Evolutionary conservation across 2,888 invertebrate species (phyloP).

Genomic region (Muscina levida): DNA sequence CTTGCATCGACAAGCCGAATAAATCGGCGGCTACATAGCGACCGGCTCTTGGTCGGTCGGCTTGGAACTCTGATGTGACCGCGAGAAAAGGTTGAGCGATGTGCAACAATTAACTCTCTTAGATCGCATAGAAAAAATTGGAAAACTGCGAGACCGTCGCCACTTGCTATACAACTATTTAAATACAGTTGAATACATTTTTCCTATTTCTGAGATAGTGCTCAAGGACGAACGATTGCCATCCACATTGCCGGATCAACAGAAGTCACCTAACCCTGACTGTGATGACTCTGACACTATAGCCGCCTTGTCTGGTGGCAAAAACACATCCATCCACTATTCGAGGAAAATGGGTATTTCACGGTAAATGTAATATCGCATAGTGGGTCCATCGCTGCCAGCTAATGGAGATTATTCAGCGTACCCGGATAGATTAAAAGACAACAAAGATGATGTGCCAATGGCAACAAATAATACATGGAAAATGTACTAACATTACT

Average conservation of each 20-base stretch:
- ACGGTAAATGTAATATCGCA: constrained; percentile 84
- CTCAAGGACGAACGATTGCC: constrained; percentile 75
- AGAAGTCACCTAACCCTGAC: constrained; percentile 38
- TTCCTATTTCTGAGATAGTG: constrained; percentile 82
- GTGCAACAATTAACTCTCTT: constrained; percentile 76
- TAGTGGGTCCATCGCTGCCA: constrained; percentile 91
- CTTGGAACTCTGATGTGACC: no score
- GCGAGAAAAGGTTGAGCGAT: constrained; percentile 76
- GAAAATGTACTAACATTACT: constrained; percentile 87
- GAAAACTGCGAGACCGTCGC: constrained; percentile 81
- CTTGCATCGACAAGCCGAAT: no score
- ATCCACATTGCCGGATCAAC: not conserved
- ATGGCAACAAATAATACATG: constrained; percentile 82
- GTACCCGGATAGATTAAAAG: constrained; percentile 88
- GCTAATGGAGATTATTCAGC: constrained; percentile 91
- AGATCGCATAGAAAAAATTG: constrained; percentile 81
- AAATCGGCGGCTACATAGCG: no score
- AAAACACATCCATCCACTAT: constrained; percentile 90
- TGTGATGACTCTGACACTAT: constrained; percentile 79
- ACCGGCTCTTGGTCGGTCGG: no score
- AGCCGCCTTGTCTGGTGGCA: constrained; percentile 85
- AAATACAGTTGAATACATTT: constrained; percentile 85
- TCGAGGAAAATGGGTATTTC: constrained; percentile 87
- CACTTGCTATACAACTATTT: constrained; percentile 81
- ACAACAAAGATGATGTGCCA: constrained; percentile 79